These are phyloP conservation scores for Dinocampus coccinellae DNA, from an alignment of 2,888 invertebrate genomes.

Conservation along the genomic window DNA sequence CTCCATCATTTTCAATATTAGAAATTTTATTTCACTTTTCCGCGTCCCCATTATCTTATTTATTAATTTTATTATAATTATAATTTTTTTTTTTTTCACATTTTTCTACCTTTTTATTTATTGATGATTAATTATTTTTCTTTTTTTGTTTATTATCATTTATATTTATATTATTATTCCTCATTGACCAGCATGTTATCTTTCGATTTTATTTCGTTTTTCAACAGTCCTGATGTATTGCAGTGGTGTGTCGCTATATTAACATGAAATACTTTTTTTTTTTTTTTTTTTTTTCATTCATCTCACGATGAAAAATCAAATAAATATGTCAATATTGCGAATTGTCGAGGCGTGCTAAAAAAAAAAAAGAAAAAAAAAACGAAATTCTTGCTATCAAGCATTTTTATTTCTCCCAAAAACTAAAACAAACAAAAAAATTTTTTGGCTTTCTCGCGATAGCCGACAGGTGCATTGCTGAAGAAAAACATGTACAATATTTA, in stretches of 20 bases:
- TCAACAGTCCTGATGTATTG: slow-evolving; percentile 52
- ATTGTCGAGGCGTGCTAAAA: slow-evolving; percentile 24
- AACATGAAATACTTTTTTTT: slow-evolving; percentile 48
- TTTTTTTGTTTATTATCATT: neutral
- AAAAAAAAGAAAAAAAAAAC: too few relatives aligned
- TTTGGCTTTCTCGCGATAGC: slow-evolving; percentile 43
- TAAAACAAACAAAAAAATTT: neutral
- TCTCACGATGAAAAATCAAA: slow-evolving; percentile 3
- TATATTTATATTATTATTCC: neutral
- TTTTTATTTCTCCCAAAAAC: neutral
- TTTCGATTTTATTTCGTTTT: slow-evolving; percentile 33
- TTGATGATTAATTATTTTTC: too few relatives aligned
- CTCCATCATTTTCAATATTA: neutral
- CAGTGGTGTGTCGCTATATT: slow-evolving; percentile 67
- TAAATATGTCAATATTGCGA: neutral
- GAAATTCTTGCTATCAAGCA: slow-evolving; percentile 29
- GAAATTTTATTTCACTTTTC: neutral
- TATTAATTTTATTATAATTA: neutral
- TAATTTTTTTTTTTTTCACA: neutral
- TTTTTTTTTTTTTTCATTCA: neutral
- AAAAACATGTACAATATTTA: slow-evolving; percentile 50
- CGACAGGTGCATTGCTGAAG: slow-evolving; percentile 64
- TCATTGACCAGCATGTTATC: slow-evolving; percentile 40
- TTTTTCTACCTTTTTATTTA: too few relatives aligned
- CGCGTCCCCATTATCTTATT: neutral